A percentile compares a stretch with the other conserved stretches of the same genome.
Evolutionary conservation across 1,140 invertebrate species (phyloP).

Genomic region (Rhopalosiphum maidis): DNA sequence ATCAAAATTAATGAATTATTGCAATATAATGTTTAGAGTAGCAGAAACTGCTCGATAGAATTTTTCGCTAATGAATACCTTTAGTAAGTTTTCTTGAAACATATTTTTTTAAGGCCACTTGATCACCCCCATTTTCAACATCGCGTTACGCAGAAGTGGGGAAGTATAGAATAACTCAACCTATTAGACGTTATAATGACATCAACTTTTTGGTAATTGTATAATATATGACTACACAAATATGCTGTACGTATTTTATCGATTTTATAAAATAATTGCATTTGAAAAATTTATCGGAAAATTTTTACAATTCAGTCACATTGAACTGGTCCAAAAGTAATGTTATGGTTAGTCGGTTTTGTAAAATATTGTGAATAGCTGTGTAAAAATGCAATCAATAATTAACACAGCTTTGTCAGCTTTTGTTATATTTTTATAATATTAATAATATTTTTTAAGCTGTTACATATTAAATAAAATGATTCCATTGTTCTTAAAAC

Average conservation of each 20-base stretch:
- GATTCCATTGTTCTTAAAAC: neutral
- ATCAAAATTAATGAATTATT: too few relatives aligned
- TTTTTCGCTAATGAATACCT: neutral
- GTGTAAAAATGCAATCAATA: neutral
- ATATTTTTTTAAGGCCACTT: neutral
- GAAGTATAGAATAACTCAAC: neutral
- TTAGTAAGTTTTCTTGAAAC: neutral
- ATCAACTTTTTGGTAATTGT: neutral
- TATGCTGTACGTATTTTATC: neutral
- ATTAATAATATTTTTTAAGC: too few relatives aligned
- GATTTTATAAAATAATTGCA: neutral
- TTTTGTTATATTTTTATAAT: neutral
- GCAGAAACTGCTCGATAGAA: neutral
- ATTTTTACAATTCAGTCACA: neutral
- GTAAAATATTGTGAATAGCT: neutral
- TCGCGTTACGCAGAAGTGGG: too few relatives aligned
- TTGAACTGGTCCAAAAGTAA: neutral
- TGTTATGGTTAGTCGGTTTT: too few relatives aligned
- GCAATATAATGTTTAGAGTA: neutral
- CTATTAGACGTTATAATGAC: neutral
- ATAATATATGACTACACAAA: neutral
- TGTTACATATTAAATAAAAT: too few relatives aligned
- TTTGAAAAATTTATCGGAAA: neutral
- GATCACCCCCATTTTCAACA: neutral
- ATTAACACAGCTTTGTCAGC: too few relatives aligned